Evolutionary conservation across 2,113 vertebrate genomes (phyloP), one percentile per base, ranked within the genome.

Genomic region (Elachura formosa): DNA sequence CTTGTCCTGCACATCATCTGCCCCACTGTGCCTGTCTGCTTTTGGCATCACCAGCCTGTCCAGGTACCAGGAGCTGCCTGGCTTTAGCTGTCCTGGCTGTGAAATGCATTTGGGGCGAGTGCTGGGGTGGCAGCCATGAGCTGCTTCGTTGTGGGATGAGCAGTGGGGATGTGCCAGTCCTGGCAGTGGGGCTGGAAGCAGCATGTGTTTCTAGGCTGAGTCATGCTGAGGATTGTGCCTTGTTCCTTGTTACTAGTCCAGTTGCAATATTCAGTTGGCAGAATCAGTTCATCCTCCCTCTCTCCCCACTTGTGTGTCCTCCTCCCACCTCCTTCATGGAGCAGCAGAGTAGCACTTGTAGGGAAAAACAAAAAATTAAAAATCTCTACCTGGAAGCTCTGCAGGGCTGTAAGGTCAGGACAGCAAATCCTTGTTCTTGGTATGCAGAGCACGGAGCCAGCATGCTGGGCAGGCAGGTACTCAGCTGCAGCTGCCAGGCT

Each of bases 121-220:
- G 6, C 43, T 45, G 48, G 38, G 36, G 31, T 6, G 1, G 45
- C 49, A 83, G 75, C 67, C 4, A 0, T n/a, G 63, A 62, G 40
- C 67, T 73, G 49, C 49, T 80, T 54, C 64, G 38, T 38, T 5
- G 0, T 45, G 46, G 63, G 71, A 12, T 90, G 63, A 69, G 79
- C 3, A 1, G 14, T 33, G 41, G 62, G 58, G 25, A 71, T 0
- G 0, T 21, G 5, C 58, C 17, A 8, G 68, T 77, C n/a, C 81
- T 3, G 4, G 63, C 7, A 1, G 58, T 17, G 49, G 56, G n/a
- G 18, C 46, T 78, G 67, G 46, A 85, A 69, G 63, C 86, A 88
- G 67, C 73, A 31, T 66, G 41, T 86, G 80, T 74, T 86, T 71
- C 59, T 91, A 91, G 92, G 89, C 93, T 95, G 95, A 94, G 66